These are phyloP conservation scores for Plagodis pulveraria DNA, from an alignment of 2,888 invertebrate genomes.

Conservation along the genomic window DNA sequence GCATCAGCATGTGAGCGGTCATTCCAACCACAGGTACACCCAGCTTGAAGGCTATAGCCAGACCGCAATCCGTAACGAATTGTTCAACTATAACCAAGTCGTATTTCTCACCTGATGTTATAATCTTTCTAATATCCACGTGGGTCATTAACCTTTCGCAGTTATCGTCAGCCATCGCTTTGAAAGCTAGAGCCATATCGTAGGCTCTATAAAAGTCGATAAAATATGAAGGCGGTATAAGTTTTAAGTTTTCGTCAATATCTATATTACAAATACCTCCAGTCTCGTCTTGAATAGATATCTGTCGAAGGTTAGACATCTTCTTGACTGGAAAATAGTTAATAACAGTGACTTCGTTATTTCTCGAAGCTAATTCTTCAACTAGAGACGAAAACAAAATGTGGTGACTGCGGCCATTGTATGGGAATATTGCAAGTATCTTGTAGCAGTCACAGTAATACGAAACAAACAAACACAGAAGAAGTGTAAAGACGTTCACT, in stretches of 20 bases:
- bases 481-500: not conserved
- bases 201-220: slow-evolving; percentile 36
- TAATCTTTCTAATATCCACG: slow-evolving; percentile 40
- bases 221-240: slow-evolving; percentile 25
- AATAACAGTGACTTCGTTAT: slow-evolving; percentile 59
- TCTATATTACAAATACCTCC: slow-evolving; percentile 31
- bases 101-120: slow-evolving; percentile 60
- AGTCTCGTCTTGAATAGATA: slow-evolving; percentile 43
- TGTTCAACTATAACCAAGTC: slow-evolving; percentile 83
- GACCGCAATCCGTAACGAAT: slow-evolving; percentile 83
- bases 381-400: slow-evolving; percentile 49
- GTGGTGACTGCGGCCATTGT: slow-evolving; percentile 54
- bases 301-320: slow-evolving; percentile 60
- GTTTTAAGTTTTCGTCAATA: slow-evolving; percentile 34
- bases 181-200: slow-evolving; percentile 34
- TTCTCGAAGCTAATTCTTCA: slow-evolving; percentile 50
- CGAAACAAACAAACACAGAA: slow-evolving; percentile 16
- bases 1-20: slow-evolving; percentile 81
- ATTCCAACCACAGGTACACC: slow-evolving; percentile 80
- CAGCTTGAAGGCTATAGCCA: slow-evolving; percentile 81
- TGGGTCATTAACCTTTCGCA: slow-evolving; percentile 46
- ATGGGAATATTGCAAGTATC: slow-evolving; percentile 52
- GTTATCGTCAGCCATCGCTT: slow-evolving; percentile 41
- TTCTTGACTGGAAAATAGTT: slow-evolving; percentile 60
- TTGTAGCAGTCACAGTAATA: slow-evolving; percentile 35